These are phyloP conservation scores for Stegodyphus mimosarum DNA, from an alignment of 1,140 invertebrate species.

Conservation along the genomic window DNA sequence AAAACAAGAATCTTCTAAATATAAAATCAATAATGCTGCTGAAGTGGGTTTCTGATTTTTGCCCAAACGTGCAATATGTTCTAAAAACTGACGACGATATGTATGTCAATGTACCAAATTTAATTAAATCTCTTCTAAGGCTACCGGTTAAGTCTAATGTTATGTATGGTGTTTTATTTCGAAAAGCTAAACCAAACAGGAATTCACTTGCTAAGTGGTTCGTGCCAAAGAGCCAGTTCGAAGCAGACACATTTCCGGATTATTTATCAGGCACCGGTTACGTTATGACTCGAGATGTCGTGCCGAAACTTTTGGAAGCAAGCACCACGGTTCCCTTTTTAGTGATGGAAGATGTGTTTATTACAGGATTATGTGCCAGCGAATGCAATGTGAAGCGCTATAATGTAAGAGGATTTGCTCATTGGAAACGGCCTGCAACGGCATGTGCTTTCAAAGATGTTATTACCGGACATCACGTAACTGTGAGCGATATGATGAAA, in stretches of 20 bases:
- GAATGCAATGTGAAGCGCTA: slow-evolving; percentile 14
- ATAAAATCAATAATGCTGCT: slow-evolving; percentile 66
- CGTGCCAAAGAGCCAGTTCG: slow-evolving; percentile 82
- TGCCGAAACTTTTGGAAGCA: slow-evolving; percentile 18
- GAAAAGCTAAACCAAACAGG: slow-evolving; percentile 85
- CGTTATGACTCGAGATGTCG: slow-evolving; percentile 76
- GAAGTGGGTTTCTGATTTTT: slow-evolving; percentile 74
- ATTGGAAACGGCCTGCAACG: slow-evolving; percentile 24
- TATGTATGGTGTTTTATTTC: slow-evolving; percentile 80
- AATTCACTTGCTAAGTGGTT: slow-evolving; percentile 71
- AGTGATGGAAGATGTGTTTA: slow-evolving; percentile 70
- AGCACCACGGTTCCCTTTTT: slow-evolving; percentile 64
- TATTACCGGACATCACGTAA: slow-evolving; percentile 55
- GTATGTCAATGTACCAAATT: slow-evolving; percentile 72
- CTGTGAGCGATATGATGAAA: slow-evolving; percentile 39
- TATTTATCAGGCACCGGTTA: slow-evolving; percentile 89
- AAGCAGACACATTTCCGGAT: slow-evolving; percentile 79
- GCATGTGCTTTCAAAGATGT: slow-evolving; percentile 48
- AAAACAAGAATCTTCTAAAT: slow-evolving; percentile 47
- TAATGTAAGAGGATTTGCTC: slow-evolving; percentile 28
- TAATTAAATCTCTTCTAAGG: slow-evolving; percentile 63
- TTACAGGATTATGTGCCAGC: slow-evolving; percentile 66
- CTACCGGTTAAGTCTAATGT: slow-evolving; percentile 10
- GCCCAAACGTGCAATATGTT: slow-evolving; percentile 72
- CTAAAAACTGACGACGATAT: slow-evolving; percentile 73